Percentiles rank a stretch among this genome's conserved stretches.
These are phyloP conservation scores for Dinomys branickii DNA, from an alignment of 2,113 vertebrate species.

Conservation along the genomic window DNA sequence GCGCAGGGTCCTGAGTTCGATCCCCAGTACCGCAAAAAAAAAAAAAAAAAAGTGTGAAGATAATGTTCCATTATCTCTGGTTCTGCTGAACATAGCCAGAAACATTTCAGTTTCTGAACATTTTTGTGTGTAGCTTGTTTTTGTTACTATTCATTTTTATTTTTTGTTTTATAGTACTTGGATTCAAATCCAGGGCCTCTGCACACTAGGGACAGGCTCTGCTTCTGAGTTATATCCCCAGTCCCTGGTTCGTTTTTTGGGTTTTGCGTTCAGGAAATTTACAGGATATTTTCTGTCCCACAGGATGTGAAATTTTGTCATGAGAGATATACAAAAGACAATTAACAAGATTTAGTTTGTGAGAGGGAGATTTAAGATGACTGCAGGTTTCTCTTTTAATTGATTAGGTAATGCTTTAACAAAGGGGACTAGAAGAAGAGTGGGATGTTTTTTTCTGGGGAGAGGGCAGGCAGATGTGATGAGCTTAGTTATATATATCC, in stretches of 20 bases:
- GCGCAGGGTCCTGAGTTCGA: too few species aligned
- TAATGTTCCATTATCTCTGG: not conserved
- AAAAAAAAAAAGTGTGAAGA: constrained; percentile 4
- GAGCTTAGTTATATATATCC: constrained; percentile 8
- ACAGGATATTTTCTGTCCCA: not conserved
- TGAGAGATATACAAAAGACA: not conserved
- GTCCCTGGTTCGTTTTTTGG: not conserved
- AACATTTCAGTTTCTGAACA: not conserved
- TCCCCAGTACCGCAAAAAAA: too few species aligned
- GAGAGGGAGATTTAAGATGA: not conserved
- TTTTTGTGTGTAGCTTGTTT: not conserved
- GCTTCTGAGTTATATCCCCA: not conserved
- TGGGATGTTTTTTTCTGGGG: not conserved
- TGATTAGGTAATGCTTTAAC: constrained; percentile 10
- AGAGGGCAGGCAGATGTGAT: not conserved
- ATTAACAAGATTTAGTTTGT: not conserved
- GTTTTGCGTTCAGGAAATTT: constrained; percentile 14
- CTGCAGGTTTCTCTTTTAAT: not conserved
- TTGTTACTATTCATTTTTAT: not conserved
- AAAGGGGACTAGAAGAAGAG: not conserved
- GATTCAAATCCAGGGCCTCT: not conserved
- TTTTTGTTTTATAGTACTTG: not conserved
- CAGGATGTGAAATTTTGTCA: not conserved
- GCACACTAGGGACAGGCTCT: not conserved
- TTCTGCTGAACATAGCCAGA: not conserved